Evolutionary conservation across 2,888 invertebrate species (phyloP).

Genomic region (Pogonocherus hispidulus): DNA sequence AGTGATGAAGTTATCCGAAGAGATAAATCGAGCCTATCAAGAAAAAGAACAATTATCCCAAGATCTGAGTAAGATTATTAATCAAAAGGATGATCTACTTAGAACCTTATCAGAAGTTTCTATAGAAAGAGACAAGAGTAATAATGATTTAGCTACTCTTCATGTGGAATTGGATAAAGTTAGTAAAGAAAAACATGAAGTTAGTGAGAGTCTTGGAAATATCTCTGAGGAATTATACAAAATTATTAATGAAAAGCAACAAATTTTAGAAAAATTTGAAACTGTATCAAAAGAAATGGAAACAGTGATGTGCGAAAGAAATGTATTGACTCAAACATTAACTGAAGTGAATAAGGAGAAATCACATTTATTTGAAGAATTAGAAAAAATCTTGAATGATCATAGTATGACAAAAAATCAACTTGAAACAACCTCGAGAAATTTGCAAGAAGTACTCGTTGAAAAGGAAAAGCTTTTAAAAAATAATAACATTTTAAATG

Average conservation of each 20-base stretch:
- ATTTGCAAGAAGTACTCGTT: neutral
- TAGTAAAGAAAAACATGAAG: conserved; percentile 3
- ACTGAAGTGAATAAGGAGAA: conserved; percentile 15
- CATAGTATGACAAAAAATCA: neutral
- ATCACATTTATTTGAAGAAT: neutral
- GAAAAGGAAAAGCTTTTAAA: conserved; percentile 12
- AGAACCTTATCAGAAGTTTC: neutral
- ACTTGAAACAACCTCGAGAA: neutral
- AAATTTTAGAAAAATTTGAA: conserved; percentile 10
- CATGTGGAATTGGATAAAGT: neutral
- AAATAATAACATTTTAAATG: conserved; percentile 30
- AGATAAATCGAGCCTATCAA: neutral
- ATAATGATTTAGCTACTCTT: neutral
- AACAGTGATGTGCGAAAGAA: conserved; percentile 19
- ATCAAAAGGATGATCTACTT: neutral
- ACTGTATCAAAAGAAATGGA: conserved; percentile 11
- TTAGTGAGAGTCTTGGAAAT: conserved; percentile 2
- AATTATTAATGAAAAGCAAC: conserved; percentile 6
- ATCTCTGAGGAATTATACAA: neutral
- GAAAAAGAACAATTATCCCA: neutral
- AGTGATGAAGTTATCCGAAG: neutral
- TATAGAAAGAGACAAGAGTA: neutral
- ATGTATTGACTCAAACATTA: conserved; percentile 30
- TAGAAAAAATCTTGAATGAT: neutral
- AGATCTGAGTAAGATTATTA: neutral